These are phyloP conservation scores for Zaprionus inermis DNA, from an alignment of 1,140 invertebrate species.

Conservation along the genomic window DNA sequence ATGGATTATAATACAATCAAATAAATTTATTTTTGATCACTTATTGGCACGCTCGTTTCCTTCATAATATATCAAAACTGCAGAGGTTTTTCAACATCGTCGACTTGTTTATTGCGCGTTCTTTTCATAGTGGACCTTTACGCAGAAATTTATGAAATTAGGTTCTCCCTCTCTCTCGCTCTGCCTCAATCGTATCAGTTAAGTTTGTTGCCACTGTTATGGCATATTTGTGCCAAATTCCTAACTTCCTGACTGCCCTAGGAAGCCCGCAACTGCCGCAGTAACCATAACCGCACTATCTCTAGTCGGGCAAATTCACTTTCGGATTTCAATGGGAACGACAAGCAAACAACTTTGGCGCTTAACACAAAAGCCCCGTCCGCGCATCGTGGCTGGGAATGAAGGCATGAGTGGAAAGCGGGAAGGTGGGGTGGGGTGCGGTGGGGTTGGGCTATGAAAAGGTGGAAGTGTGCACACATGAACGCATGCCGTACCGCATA, in stretches of 20 bases:
- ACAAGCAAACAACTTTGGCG: slow-evolving; percentile 48
- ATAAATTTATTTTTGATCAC: too few species aligned
- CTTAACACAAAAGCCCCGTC: slow-evolving; percentile 42
- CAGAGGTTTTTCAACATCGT: background rate
- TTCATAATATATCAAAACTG: too few species aligned
- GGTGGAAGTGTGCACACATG: slow-evolving; percentile 46
- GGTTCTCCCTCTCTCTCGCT: background rate
- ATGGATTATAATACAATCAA: too few species aligned
- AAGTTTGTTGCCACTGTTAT: slow-evolving; percentile 61
- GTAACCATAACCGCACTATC: slow-evolving; percentile 48
- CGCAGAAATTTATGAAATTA: slow-evolving; percentile 11
- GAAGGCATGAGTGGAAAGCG: too few species aligned
- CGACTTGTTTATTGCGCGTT: background rate
- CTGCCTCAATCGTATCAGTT: slow-evolving; percentile 55
- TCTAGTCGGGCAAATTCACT: slow-evolving; percentile 50
- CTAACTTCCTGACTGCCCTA: background rate
- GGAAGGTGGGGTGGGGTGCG: too few species aligned
- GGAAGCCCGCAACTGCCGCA: slow-evolving; percentile 11
- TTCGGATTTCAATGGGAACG: slow-evolving; percentile 41
- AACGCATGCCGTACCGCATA: slow-evolving; percentile 29
- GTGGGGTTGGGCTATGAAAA: background rate
- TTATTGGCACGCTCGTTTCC: too few species aligned
- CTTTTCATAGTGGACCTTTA: background rate
- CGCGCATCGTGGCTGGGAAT: too few species aligned
- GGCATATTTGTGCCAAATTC: slow-evolving; percentile 55